phyloP scores from a whole-genome alignment of 2,113 vertebrate species.

The Phalacrocorax brasilianus region DNA sequence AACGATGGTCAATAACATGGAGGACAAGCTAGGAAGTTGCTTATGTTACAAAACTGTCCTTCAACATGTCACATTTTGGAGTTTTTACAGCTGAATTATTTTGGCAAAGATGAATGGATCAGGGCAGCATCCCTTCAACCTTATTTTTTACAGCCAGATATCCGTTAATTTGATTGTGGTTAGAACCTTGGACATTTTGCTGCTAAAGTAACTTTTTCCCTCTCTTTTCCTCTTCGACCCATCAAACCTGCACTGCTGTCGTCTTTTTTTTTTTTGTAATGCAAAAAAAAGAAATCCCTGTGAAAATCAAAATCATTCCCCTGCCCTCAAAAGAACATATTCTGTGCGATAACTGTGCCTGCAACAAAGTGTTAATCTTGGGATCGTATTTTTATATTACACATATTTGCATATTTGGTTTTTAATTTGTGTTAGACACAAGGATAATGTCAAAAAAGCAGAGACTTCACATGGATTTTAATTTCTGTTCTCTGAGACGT shows the following conservation, averaged over 20 bases:
- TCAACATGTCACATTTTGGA: slow-evolving; percentile 50
- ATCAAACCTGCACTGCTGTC: slow-evolving; percentile 73
- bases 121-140: slow-evolving; percentile 69
- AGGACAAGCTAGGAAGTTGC: slow-evolving; percentile 65
- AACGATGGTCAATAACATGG: slow-evolving; percentile 63
- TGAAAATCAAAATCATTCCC: slow-evolving; percentile 57
- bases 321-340: slow-evolving; percentile 65
- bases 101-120: slow-evolving; percentile 60
- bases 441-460: slow-evolving; percentile 57
- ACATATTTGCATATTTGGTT: slow-evolving; percentile 72
- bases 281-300: slow-evolving; percentile 46
- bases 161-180: slow-evolving; percentile 80
- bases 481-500: slow-evolving; percentile 53
- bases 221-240: slow-evolving; percentile 5
- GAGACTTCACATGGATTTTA: slow-evolving; percentile 64
- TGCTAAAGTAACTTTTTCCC: slow-evolving; percentile 72
- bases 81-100: slow-evolving; percentile 65
- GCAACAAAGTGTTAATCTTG: slow-evolving; percentile 74
- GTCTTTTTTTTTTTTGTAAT: slow-evolving; percentile 57
- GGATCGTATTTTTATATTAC: slow-evolving; percentile 80
- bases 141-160: slow-evolving; percentile 65
- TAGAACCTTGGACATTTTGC: slow-evolving; percentile 80
- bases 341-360: slow-evolving; percentile 80
- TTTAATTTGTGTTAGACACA: slow-evolving; percentile 77
- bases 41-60: slow-evolving; percentile 65